These are phyloP conservation scores for Lepilemur septentrionalis DNA, from an alignment of 2,797 vertebrate species.

Conservation along the genomic window DNA sequence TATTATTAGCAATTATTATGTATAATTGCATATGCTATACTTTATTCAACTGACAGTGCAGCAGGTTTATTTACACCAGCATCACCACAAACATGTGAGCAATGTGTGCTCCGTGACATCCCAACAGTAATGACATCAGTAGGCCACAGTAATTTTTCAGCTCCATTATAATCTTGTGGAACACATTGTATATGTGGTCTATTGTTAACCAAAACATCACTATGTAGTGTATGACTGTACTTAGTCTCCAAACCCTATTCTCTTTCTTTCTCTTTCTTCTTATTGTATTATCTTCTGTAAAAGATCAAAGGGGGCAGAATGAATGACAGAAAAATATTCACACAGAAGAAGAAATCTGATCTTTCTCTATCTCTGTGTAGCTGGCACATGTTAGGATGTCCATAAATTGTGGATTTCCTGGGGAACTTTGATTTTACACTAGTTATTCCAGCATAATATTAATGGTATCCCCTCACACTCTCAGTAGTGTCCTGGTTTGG, in stretches of 20 bases:
- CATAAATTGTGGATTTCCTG: neutral
- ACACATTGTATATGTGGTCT: neutral
- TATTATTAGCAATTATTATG: neutral
- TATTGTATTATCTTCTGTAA: neutral
- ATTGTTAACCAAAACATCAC: too few relatives aligned
- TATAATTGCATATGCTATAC: neutral
- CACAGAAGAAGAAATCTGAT: neutral
- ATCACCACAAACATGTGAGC: neutral
- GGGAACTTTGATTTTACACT: neutral
- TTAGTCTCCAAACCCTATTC: neutral
- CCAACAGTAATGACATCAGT: neutral
- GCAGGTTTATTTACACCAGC: neutral
- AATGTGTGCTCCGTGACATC: neutral
- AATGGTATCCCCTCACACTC: neutral
- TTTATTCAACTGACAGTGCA: neutral
- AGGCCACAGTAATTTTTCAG: too few relatives aligned
- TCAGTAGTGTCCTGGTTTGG: neutral
- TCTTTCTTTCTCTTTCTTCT: neutral
- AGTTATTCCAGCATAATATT: neutral
- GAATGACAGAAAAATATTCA: neutral
- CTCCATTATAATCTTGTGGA: neutral
- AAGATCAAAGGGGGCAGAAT: rapidly evolving
- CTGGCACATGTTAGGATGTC: neutral
- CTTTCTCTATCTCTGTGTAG: neutral
- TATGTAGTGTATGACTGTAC: neutral